Percentiles rank a stretch among this genome's conserved stretches.
Conservation (phyloP, 2,797 vertebrate genomes). For the Chelmon rostratus region DNA sequence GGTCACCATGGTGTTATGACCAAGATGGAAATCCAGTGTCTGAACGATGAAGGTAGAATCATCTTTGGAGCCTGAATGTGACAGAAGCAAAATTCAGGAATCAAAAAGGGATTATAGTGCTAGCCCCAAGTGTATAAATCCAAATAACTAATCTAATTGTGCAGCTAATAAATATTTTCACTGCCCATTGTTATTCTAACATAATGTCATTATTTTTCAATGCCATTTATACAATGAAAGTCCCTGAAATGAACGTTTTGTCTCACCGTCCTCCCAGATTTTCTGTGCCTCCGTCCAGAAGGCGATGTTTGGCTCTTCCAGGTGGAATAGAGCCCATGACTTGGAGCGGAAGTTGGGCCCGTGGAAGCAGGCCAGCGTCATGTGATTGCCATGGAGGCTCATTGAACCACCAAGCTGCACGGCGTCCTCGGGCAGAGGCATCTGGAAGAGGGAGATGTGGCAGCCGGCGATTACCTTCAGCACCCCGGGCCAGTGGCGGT, state of each 20-base stretch:
- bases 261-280: conserved; percentile 96
- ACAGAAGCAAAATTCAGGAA: conserved; percentile 1
- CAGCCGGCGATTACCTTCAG: conserved; percentile 97
- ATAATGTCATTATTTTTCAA: background rate
- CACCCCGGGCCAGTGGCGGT: conserved; percentile 97
- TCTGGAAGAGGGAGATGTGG: conserved; percentile 98
- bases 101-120: background rate
- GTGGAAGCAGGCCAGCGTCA: conserved; percentile 98
- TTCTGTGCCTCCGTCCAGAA: conserved; percentile 99
- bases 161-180: no score
- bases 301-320: conserved; percentile 99
- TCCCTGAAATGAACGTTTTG: background rate
- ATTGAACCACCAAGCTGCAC: conserved; percentile 98
- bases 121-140: background rate
- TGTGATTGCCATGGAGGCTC: conserved; percentile 98
- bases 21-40: conserved; percentile 97
- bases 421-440: conserved; percentile 95
- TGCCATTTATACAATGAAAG: background rate
- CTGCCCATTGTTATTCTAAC: background rate
- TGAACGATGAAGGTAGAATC: conserved; percentile 98
- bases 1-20: conserved; percentile 99
- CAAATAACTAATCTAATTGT: no score
- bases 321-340: conserved; percentile 98
- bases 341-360: conserved; percentile 99
- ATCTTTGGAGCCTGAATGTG: conserved; percentile 90